These are phyloP conservation scores for Pseudomyrmex pallidus DNA, from an alignment of 1,140 invertebrate genomes.

Conservation along the genomic window DNA sequence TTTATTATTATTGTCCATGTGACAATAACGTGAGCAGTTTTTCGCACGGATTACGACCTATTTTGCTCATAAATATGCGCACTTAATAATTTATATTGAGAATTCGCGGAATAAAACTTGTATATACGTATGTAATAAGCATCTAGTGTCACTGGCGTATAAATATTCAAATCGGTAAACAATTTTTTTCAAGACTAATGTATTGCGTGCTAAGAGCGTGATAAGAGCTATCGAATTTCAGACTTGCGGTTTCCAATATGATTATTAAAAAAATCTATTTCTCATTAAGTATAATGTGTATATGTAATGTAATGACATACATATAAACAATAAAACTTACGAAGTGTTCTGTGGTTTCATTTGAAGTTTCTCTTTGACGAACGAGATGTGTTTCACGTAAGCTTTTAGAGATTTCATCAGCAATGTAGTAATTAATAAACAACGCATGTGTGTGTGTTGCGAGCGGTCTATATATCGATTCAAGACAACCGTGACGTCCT, in stretches of 20 bases:
- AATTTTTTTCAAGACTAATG: constrained; percentile 17
- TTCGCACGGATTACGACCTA: constrained; percentile 75
- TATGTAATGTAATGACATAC: not conserved
- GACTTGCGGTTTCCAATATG: no score
- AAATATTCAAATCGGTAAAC: constrained; percentile 39
- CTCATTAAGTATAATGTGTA: constrained; percentile 9
- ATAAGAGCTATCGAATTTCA: not conserved
- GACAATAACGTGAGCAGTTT: constrained; percentile 68
- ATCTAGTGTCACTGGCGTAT: not conserved
- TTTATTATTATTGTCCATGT: constrained; percentile 19
- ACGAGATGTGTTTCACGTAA: no score
- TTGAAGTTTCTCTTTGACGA: no score
- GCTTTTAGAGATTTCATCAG: no score
- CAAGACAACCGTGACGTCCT: not conserved
- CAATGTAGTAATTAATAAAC: no score
- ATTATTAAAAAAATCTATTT: not conserved
- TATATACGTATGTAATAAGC: constrained; percentile 19
- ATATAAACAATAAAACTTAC: not conserved
- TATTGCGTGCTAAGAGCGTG: not conserved
- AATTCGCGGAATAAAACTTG: constrained; percentile 40
- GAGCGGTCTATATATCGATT: no score
- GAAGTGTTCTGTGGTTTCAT: no score
- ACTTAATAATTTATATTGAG: constrained; percentile 80
- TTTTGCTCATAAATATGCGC: constrained; percentile 68
- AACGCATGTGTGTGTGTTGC: no score